Evolutionary conservation across 2,113 vertebrate genomes (phyloP).

Genomic region (Vombatus ursinus): DNA sequence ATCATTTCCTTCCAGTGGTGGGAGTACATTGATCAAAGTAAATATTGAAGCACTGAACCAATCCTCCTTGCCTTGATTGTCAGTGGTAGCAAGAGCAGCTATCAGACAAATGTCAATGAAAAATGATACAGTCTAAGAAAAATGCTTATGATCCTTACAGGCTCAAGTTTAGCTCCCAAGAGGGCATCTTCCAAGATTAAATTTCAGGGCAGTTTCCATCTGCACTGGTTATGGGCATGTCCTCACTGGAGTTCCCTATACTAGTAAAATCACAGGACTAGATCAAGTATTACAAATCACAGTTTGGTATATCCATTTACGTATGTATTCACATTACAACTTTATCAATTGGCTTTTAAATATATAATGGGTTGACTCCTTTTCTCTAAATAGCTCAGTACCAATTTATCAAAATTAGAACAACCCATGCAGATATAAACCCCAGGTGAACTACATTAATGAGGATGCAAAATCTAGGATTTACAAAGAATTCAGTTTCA

Average conservation of each 20-base stretch:
- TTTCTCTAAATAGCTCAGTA: not conserved
- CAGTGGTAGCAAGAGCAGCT: not conserved
- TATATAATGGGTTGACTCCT: not conserved
- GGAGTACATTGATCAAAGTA: not conserved
- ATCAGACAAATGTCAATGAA: not conserved
- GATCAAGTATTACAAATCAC: not conserved
- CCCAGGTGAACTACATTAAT: not conserved
- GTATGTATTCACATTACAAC: not conserved
- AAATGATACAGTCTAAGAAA: not conserved
- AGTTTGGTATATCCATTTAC: not conserved
- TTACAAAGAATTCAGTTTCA: not conserved
- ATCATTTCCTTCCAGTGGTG: not conserved
- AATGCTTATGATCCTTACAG: not conserved
- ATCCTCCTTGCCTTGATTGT: not conserved
- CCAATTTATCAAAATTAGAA: not conserved
- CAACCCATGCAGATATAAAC: not conserved
- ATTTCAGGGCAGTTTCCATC: not conserved
- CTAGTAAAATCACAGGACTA: not conserved
- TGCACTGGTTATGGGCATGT: not conserved
- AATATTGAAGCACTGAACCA: not conserved
- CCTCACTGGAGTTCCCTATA: not conserved
- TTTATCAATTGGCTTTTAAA: not conserved
- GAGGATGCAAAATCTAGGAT: not conserved
- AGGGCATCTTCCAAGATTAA: not conserved
- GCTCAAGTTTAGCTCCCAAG: not conserved